Base-by-base conservation (phyloP, 2,797 vertebrate species). In the Hyperoplus immaculatus region DNA sequence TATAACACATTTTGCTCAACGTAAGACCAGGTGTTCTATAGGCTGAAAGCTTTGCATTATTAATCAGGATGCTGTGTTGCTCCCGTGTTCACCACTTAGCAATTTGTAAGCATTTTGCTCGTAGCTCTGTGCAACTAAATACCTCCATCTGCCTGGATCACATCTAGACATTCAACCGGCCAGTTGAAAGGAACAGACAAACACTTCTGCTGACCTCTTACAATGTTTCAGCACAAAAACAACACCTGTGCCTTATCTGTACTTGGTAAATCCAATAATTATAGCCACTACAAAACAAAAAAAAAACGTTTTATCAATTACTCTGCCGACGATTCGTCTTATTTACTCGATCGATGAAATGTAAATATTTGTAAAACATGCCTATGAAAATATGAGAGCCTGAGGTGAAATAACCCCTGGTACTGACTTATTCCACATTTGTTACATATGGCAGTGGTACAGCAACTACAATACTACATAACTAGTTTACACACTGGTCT, bases 41-140 rank as follows among this genome's bases (percentile, higher is more conserved):
- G 75, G 77, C 80, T 71, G 64, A 82, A 50, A 18, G 46, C 65
- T 49, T 38, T 93, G 73, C 87, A 94, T 94, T 89, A 93, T 94
- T 95, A 71, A 93, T 87, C 75, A 88, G 56, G 0, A 16, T 12
- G 59, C 61, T 81, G 70, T 90, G 89, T 89, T 88, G 80, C 60
- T 64, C 61, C 64, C 68, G 53, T 88, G 92, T 90, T 89, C 81
- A 76, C 81, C 87, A 77, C 88, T 86, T 87, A 83, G 82, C 80
- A 84, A 88, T 92, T 90, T 94, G 93, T 89, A 90, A 91, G 86
- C 82, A 87, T 89, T 94, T 93, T 90, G 85, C 87, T 88, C 38
- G n/a, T 59, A 53, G 76, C 70, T 84, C 66, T 36, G 74, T 75
- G 88, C 75, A 94, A 94, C 88, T 79, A 50, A 89, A 93, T 88